A percentile compares a stretch with the other conserved stretches of the same genome.
These are phyloP conservation scores for Chrysolina haemoptera DNA, from an alignment of 2,888 invertebrate genomes.

Conservation along the genomic window DNA sequence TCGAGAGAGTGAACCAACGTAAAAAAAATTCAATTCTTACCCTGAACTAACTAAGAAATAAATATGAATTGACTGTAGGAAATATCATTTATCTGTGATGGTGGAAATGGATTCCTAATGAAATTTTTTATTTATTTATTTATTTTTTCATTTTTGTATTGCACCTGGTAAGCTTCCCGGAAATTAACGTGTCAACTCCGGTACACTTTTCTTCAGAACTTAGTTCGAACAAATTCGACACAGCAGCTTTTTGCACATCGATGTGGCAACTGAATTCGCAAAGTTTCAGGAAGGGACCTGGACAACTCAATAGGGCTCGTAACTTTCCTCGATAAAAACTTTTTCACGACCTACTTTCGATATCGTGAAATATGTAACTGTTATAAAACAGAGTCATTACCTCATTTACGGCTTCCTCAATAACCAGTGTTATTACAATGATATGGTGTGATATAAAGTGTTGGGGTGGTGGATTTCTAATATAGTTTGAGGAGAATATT, in stretches of 20 bases:
- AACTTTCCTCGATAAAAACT: conserved; percentile 36
- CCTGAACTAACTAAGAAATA: too few species aligned
- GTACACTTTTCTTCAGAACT: not conserved
- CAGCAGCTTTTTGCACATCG: conserved; percentile 18
- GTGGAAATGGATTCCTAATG: too few species aligned
- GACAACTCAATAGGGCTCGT: conserved; percentile 30
- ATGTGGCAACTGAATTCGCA: conserved; percentile 15
- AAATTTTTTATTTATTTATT: too few species aligned
- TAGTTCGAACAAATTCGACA: not conserved
- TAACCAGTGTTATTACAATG: not conserved
- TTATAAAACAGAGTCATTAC: conserved; percentile 30
- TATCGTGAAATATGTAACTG: conserved; percentile 39
- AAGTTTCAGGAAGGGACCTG: conserved; percentile 21
- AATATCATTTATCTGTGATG: too few species aligned
- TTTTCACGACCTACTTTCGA: conserved; percentile 35
- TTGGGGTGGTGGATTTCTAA: too few species aligned
- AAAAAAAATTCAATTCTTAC: too few species aligned
- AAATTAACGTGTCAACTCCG: conserved; percentile 4
- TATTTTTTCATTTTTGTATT: too few species aligned
- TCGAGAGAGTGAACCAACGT: too few species aligned
- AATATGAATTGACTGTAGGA: too few species aligned
- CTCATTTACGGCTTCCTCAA: conserved; percentile 27
- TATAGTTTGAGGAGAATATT: too few species aligned
- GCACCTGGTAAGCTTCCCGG: not conserved
- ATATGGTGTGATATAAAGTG: not conserved